Percentiles rank a stretch among this genome's conserved stretches.
Conservation (phyloP, 2,888 invertebrate genomes). For the Caenorhabditis sp. region DNA sequence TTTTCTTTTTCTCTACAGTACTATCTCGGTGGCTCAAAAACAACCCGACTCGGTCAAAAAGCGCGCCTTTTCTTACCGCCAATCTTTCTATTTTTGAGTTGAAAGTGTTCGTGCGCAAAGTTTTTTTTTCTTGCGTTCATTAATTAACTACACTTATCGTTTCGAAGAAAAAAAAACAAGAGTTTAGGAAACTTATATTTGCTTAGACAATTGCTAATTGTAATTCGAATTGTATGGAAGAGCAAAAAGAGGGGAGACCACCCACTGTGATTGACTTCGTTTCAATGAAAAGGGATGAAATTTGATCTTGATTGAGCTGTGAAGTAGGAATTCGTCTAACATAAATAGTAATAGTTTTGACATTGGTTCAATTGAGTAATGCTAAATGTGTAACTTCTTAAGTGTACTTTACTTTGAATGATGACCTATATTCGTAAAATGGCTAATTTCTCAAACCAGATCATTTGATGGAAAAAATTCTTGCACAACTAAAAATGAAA, state of each 20-base stretch:
- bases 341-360: no score
- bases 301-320: neutral
- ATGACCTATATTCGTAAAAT: no score
- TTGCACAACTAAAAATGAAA: no score
- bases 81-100: neutral
- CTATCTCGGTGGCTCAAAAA: conserved; percentile 16
- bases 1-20: neutral
- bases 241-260: conserved; percentile 19
- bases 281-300: neutral
- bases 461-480: no score
- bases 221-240: neutral
- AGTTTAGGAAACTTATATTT: neutral
- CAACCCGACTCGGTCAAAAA: neutral
- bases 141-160: conserved; percentile 41
- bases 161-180: conserved; percentile 5
- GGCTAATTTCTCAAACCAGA: no score
- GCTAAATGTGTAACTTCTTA: neutral
- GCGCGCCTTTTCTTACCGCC: conserved; percentile 5
- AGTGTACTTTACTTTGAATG: no score
- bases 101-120: neutral
- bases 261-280: conserved; percentile 8
- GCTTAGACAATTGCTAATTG: neutral
- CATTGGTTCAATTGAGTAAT: neutral
- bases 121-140: conserved; percentile 11
- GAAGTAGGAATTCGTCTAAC: neutral